Evolutionary conservation across 2,113 vertebrate genomes (phyloP).

Genomic region (Meleagris gallopavo): DNA sequence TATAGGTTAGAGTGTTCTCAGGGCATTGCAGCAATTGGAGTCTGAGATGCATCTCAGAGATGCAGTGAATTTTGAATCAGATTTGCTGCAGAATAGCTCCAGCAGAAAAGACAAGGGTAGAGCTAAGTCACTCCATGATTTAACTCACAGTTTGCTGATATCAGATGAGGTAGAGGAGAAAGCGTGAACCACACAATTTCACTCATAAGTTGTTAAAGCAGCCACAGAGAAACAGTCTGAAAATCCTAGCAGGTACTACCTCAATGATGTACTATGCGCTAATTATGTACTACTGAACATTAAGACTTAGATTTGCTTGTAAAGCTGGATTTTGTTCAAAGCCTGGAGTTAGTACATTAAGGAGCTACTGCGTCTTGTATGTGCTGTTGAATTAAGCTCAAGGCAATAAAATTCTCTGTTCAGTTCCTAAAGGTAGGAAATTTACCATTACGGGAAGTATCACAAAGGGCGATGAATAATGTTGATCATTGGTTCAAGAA

Average conservation of each 20-base stretch:
- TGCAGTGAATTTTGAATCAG: background rate
- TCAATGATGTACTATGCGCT: background rate
- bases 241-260: background rate
- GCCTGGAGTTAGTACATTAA: background rate
- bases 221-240: background rate
- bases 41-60: background rate
- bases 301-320: background rate
- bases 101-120: background rate
- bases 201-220: background rate
- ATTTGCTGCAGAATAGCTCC: background rate
- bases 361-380: background rate
- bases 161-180: background rate
- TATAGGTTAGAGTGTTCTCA: background rate
- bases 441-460: background rate
- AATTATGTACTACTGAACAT: background rate
- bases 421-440: background rate
- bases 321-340: background rate
- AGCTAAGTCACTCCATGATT: background rate
- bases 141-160: background rate
- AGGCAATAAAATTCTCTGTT: background rate
- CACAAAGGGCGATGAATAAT: background rate
- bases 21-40: background rate
- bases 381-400: background rate
- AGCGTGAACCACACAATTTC: background rate
- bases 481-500: background rate